A percentile compares a stretch with the other conserved stretches of the same genome.
Conservation (phyloP, 2,888 invertebrate genomes). For the Pseudeuparius sepicola region DNA sequence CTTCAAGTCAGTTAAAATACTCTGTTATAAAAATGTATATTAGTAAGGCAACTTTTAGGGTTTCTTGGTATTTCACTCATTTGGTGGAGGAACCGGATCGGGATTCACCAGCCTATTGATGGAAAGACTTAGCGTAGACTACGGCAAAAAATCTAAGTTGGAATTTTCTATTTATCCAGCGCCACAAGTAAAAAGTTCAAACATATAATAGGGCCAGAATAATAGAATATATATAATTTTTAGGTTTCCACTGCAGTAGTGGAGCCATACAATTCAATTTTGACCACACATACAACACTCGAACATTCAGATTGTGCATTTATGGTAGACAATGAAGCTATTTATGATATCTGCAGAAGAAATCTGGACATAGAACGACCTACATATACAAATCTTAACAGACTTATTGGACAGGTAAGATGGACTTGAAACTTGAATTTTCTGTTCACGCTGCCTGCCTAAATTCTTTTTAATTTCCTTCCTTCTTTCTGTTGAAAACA, state of each 20-base stretch:
- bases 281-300: constrained; percentile 84
- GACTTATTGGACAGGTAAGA: constrained; percentile 62
- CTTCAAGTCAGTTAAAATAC: constrained; percentile 41
- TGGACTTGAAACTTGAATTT: too few relatives aligned
- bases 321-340: constrained; percentile 87
- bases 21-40: background rate
- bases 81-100: constrained; percentile 83
- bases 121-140: constrained; percentile 86
- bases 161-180: constrained; percentile 94
- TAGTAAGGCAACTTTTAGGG: constrained; percentile 47
- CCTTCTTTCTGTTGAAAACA: too few relatives aligned
- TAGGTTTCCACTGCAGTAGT: constrained; percentile 73
- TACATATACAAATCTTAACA: constrained; percentile 79
- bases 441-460: too few relatives aligned
- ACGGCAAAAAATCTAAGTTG: constrained; percentile 87
- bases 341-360: constrained; percentile 79
- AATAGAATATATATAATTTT: constrained; percentile 6
- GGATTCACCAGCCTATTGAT: constrained; percentile 88
- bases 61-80: constrained; percentile 88
- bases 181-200: constrained; percentile 58
- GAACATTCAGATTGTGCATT: constrained; percentile 84
- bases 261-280: constrained; percentile 86
- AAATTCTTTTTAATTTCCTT: too few relatives aligned
- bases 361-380: constrained; percentile 79
- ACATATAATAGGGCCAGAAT: too few relatives aligned